Percentiles rank a stretch among this genome's conserved stretches.
phyloP scores from a whole-genome alignment of 2,888 invertebrate genomes.

The Alitta virens region DNA sequence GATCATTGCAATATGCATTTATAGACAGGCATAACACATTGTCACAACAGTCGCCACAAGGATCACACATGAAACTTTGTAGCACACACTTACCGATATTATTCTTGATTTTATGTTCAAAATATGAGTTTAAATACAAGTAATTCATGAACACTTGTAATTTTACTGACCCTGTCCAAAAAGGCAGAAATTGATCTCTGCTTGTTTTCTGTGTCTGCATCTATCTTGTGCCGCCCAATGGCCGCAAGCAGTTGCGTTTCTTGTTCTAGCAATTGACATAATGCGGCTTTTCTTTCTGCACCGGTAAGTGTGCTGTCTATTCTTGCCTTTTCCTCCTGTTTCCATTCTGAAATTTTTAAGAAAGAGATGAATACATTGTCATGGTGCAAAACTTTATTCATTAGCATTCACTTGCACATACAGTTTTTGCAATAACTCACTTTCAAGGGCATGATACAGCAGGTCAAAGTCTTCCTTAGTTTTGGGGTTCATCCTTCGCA shows the following conservation, averaged over 20 bases:
- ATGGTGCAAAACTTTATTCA: background rate
- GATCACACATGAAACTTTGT: no score
- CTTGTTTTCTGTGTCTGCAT: constrained; percentile 48
- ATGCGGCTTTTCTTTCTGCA: constrained; percentile 57
- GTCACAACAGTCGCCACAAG: background rate
- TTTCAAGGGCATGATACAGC: constrained; percentile 55
- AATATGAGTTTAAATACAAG: no score
- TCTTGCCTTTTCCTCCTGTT: constrained; percentile 51
- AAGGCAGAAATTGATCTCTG: constrained; percentile 49
- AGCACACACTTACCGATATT: no score
- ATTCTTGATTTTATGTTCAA: no score
- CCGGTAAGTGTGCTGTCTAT: constrained; percentile 52
- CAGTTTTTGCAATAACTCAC: constrained; percentile 33
- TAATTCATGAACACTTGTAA: no score
- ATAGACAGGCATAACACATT: no score
- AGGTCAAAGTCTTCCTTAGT: constrained; percentile 57
- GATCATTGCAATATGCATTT: no score
- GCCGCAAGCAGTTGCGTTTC: constrained; percentile 57
- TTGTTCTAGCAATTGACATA: constrained; percentile 56
- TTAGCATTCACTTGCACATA: background rate
- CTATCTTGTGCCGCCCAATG: constrained; percentile 55
- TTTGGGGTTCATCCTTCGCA: constrained; percentile 56
- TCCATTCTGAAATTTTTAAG: constrained; percentile 47
- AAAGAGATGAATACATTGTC: background rate
- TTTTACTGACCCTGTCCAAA: constrained; percentile 48